Percentiles rank a stretch among this genome's conserved stretches.
These are phyloP conservation scores for Patiria pectinifera DNA, from an alignment of 53 echinoderm and acorn worm genomes.

Conservation along the genomic window DNA sequence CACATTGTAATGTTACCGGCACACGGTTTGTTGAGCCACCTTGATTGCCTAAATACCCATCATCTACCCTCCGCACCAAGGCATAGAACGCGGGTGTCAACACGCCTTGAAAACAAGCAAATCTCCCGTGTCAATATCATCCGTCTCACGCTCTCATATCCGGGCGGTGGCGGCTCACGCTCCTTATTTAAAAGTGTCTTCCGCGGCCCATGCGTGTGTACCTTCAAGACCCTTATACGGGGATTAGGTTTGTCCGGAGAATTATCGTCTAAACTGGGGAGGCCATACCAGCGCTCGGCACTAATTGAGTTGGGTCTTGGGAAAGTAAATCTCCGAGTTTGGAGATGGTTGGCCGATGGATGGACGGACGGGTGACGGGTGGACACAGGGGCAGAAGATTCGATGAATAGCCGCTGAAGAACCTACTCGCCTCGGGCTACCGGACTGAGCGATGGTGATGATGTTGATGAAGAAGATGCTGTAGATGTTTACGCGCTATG, in stretches of 20 bases:
- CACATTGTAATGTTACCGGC: not conserved
- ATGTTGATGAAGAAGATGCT: constrained; percentile 27
- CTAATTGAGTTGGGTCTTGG: not conserved
- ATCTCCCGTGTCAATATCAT: constrained; percentile 1
- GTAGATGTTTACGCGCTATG: constrained; percentile 44
- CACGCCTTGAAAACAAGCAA: constrained; percentile 1
- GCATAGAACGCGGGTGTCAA: constrained; percentile 12
- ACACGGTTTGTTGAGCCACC: not conserved
- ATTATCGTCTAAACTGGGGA: constrained; percentile 17
- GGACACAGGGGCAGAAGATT: not conserved
- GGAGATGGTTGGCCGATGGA: not conserved
- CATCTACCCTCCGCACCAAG: not conserved
- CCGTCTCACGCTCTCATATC: not conserved
- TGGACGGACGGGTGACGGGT: not conserved
- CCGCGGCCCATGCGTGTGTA: not conserved
- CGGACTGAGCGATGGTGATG: not conserved
- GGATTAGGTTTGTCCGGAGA: constrained; percentile 6
- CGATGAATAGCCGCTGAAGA: not conserved
- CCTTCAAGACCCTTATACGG: not conserved
- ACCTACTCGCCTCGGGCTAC: not conserved
- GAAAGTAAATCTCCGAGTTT: not conserved
- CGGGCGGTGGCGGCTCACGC: not conserved
- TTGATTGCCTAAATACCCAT: not conserved
- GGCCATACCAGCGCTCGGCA: not conserved
- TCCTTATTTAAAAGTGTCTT: not conserved